These are phyloP conservation scores for Pseudomyrmex cubaensis DNA, from an alignment of 1,140 invertebrate species.

Conservation along the genomic window DNA sequence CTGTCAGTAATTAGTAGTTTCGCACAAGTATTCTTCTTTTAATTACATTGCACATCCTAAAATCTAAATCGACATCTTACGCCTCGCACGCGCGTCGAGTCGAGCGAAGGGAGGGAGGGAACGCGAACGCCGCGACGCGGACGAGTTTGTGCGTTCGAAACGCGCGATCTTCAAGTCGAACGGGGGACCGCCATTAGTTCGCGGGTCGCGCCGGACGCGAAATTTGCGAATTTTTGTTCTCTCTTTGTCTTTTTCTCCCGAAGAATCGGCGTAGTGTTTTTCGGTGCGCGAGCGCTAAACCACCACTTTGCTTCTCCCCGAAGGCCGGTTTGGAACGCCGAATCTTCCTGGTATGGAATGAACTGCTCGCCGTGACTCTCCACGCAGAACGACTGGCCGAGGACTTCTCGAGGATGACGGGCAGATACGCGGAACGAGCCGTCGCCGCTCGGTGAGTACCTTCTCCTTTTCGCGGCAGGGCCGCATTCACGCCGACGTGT, in stretches of 20 bases:
- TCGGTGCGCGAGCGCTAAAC: neutral
- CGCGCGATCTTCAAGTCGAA: too few species aligned
- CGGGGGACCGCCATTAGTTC: too few species aligned
- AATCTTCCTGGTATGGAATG: conserved; percentile 58
- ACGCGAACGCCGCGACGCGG: too few species aligned
- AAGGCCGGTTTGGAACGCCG: conserved; percentile 37
- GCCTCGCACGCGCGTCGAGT: too few species aligned
- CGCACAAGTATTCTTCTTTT: too few species aligned
- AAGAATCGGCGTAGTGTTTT: neutral
- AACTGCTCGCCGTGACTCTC: conserved; percentile 49
- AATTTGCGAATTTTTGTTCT: too few species aligned
- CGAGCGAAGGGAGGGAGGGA: too few species aligned
- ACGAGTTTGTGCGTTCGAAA: too few species aligned
- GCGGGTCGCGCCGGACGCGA: too few species aligned
- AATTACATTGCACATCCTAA: too few species aligned
- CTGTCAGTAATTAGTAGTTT: too few species aligned
- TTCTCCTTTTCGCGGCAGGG: conserved; percentile 5
- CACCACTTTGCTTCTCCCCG: neutral
- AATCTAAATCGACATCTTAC: too few species aligned
- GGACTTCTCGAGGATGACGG: conserved; percentile 66
- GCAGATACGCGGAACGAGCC: conserved; percentile 53
- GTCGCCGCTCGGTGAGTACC: conserved; percentile 53
- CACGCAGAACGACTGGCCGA: conserved; percentile 39
- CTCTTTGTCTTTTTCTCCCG: neutral
- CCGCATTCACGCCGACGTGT: neutral